Conservation (phyloP, 2,888 invertebrate species). For the Melipona bicolor region DNA sequence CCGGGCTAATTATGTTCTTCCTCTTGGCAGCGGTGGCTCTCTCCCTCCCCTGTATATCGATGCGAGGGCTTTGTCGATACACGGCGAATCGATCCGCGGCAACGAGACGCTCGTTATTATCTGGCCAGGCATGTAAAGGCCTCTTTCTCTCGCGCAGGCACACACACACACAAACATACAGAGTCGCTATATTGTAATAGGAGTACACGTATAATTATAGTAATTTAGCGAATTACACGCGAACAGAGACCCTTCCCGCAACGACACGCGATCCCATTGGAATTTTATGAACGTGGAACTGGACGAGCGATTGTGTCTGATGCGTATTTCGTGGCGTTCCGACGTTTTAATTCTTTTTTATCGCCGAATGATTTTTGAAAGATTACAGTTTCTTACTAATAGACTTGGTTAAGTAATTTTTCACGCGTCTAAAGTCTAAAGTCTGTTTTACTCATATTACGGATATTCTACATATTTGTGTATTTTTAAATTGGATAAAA, state of each 20-base stretch:
- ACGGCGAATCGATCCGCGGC: constrained; percentile 36
- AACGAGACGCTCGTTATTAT: constrained; percentile 60
- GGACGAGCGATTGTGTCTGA: background rate
- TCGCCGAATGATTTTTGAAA: background rate
- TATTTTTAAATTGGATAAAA: no score
- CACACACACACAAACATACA: constrained; percentile 50
- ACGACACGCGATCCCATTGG: background rate
- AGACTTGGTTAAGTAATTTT: no score
- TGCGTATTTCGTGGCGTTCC: background rate
- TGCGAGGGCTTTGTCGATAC: constrained; percentile 43
- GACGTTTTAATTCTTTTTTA: background rate
- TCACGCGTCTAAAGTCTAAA: no score
- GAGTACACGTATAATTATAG: constrained; percentile 53
- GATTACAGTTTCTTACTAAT: background rate
- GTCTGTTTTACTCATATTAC: no score
- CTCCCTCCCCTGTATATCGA: constrained; percentile 17
- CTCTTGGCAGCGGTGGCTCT: background rate
- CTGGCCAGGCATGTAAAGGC: constrained; percentile 43
- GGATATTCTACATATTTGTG: no score
- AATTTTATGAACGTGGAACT: background rate
- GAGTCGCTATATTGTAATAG: constrained; percentile 49
- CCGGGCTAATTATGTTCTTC: constrained; percentile 52
- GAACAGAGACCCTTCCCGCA: constrained; percentile 1
- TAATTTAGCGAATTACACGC: constrained; percentile 47
- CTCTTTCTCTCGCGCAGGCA: constrained; percentile 34